A percentile compares a stretch with the other conserved stretches of the same genome.
phyloP scores from a whole-genome alignment of 2,113 vertebrate species.

The Piaya cayana region DNA sequence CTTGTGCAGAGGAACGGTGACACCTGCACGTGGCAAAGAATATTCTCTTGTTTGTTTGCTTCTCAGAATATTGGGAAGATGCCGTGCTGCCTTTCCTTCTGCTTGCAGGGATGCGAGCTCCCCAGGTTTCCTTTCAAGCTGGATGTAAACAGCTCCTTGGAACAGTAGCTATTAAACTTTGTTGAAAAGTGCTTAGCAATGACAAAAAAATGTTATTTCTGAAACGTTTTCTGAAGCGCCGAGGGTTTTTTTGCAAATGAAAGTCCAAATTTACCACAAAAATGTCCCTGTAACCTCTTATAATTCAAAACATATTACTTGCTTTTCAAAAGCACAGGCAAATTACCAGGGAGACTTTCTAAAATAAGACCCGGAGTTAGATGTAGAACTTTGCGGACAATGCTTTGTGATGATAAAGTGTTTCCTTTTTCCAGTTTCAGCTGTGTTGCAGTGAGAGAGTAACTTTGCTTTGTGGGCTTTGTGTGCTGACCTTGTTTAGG shows the following conservation, averaged over 20 bases:
- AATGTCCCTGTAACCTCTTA: slow-evolving; percentile 86
- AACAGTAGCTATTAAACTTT: slow-evolving; percentile 46
- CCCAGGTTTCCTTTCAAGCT: not conserved
- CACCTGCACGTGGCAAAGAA: not conserved
- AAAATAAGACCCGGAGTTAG: slow-evolving; percentile 78
- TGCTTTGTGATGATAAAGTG: slow-evolving; percentile 52
- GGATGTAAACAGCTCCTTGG: slow-evolving; percentile 45
- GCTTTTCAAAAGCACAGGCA: slow-evolving; percentile 79
- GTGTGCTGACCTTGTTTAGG: not conserved
- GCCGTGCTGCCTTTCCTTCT: not conserved
- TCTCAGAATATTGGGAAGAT: not conserved
- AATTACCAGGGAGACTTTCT: slow-evolving; percentile 73
- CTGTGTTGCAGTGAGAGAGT: not conserved
- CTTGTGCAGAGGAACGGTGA: not conserved
- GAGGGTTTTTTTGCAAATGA: slow-evolving; percentile 58
- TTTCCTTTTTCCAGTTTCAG: not conserved
- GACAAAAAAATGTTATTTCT: slow-evolving; percentile 69
- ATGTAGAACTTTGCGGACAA: slow-evolving; percentile 71
- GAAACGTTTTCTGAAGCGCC: slow-evolving; percentile 40
- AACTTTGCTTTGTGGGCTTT: not conserved
- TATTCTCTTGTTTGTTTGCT: not conserved
- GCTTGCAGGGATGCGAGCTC: not conserved
- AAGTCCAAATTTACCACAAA: slow-evolving; percentile 86
- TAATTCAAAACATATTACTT: slow-evolving; percentile 91
- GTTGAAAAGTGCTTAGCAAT: slow-evolving; percentile 68